These are phyloP conservation scores for Meiosimyza decipiens DNA, from an alignment of 2,888 invertebrate genomes.

Conservation along the genomic window DNA sequence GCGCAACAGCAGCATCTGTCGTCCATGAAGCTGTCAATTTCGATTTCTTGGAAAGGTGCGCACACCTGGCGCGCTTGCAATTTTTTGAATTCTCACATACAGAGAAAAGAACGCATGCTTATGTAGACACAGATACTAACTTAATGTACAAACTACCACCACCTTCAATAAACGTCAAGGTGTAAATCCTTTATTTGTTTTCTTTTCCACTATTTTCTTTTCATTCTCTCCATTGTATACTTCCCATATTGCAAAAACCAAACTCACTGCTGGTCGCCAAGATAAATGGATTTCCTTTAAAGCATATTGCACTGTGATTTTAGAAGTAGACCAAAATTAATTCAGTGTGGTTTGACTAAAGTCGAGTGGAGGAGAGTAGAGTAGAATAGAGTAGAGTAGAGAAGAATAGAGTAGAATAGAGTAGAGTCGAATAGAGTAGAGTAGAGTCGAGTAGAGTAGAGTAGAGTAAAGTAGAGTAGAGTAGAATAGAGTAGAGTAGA, in stretches of 20 bases:
- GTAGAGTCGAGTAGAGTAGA: too few species aligned
- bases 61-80: slow-evolving; percentile 9
- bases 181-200: slow-evolving; percentile 14
- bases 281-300: background rate
- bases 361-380: too few species aligned
- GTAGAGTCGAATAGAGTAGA: too few species aligned
- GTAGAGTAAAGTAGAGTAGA: too few species aligned
- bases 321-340: too few species aligned
- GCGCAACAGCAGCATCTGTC: background rate
- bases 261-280: background rate
- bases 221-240: too few species aligned
- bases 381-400: too few species aligned
- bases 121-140: background rate
- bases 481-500: too few species aligned
- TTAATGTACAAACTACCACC: background rate
- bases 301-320: background rate
- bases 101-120: background rate
- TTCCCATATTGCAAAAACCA: background rate
- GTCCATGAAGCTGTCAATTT: slow-evolving; percentile 18
- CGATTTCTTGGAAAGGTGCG: background rate
- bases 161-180: slow-evolving; percentile 19
- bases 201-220: too few species aligned
- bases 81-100: background rate
- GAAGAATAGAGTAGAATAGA: too few species aligned
- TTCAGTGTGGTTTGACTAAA: too few species aligned